Conservation (phyloP, 2,113 vertebrate species). For the Barbus barbus region DNA sequence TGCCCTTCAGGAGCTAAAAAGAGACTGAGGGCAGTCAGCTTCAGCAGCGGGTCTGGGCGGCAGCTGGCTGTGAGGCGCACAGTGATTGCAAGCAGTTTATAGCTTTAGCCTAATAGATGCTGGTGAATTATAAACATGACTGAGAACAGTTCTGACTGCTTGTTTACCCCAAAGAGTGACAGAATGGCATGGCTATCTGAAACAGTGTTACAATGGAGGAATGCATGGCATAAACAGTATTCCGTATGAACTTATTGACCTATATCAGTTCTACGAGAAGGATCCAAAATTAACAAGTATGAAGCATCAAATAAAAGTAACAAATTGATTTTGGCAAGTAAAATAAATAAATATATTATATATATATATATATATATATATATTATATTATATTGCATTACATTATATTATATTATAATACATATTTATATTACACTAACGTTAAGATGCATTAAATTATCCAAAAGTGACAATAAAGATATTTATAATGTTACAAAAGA, state of each 20-base stretch:
- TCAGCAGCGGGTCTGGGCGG: background rate
- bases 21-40: constrained; percentile 2
- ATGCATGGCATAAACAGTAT: background rate
- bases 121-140: constrained; percentile 51
- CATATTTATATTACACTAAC: too few species aligned
- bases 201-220: constrained; percentile 26
- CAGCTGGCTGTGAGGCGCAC: constrained; percentile 1
- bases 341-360: too few species aligned
- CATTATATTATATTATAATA: too few species aligned
- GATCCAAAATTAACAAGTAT: constrained; percentile 17
- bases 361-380: too few species aligned
- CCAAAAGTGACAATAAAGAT: too few species aligned
- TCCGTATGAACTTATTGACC: background rate
- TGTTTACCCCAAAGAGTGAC: constrained; percentile 48
- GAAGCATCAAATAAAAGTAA: background rate
- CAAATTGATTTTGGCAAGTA: background rate
- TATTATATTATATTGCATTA: too few species aligned
- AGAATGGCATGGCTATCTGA: constrained; percentile 31
- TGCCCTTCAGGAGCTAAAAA: constrained; percentile 13
- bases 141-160: constrained; percentile 13
- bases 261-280: constrained; percentile 3
- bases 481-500: too few species aligned
- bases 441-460: too few species aligned
- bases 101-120: constrained; percentile 13
- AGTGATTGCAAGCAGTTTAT: constrained; percentile 11